Conservation (phyloP, 2,888 invertebrate genomes). For the Limnephilus lunatus region DNA sequence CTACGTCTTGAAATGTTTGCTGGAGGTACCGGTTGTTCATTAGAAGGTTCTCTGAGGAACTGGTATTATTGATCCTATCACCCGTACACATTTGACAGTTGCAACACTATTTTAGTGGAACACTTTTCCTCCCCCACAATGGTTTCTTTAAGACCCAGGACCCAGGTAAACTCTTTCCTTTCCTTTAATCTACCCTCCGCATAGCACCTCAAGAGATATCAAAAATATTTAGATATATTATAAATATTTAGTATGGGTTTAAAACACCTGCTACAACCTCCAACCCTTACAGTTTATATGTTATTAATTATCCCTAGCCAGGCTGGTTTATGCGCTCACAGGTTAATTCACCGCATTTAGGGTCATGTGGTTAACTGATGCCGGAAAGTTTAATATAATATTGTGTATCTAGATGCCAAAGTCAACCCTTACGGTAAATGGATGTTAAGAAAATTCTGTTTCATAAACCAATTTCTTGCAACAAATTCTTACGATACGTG, state of each 20-base stretch:
- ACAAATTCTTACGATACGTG: not conserved
- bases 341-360: slow-evolving; percentile 1
- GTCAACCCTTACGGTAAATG: not conserved
- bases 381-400: not conserved
- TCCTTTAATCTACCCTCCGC: not conserved
- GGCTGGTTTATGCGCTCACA: not conserved
- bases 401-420: not conserved
- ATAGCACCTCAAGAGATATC: not conserved
- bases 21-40: not conserved
- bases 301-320: not conserved
- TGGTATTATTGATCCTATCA: not conserved
- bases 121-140: not conserved
- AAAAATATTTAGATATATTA: not conserved
- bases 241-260: not conserved
- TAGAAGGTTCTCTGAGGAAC: not conserved
- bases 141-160: not conserved
- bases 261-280: slow-evolving; percentile 13
- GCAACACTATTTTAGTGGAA: no score
- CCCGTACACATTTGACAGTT: no score
- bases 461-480: not conserved
- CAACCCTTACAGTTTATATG: not conserved
- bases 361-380: not conserved
- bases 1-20: not conserved
- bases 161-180: not conserved
- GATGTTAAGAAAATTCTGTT: not conserved